phyloP scores from a whole-genome alignment of 2,113 vertebrate species.

The Macaca mulatta region DNA sequence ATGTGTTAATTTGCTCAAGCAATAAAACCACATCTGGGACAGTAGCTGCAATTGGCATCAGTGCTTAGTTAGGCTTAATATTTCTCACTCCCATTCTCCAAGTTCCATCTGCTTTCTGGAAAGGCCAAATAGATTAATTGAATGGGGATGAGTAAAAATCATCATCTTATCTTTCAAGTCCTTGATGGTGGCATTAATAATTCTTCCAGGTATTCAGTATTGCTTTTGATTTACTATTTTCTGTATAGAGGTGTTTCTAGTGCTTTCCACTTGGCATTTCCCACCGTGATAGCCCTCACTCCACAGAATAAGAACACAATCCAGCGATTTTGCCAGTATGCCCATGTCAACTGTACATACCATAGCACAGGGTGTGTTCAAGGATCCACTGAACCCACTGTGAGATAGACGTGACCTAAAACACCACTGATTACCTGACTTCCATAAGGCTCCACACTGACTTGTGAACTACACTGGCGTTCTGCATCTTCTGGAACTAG shows the following conservation, averaged over 20 bases:
- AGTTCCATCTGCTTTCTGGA: not conserved
- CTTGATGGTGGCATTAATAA: not conserved
- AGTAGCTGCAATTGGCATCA: not conserved
- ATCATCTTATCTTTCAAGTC: not conserved
- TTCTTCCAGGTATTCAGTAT: not conserved
- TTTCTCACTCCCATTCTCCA: not conserved
- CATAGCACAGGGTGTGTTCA: not conserved
- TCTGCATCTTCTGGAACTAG: not conserved
- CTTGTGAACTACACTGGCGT: not conserved
- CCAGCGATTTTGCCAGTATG: not conserved
- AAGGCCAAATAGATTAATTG: not conserved
- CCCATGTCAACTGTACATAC: too few species aligned
- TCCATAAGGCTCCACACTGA: not conserved
- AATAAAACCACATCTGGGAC: not conserved
- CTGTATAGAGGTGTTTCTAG: not conserved
- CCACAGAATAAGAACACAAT: not conserved
- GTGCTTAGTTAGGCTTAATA: not conserved
- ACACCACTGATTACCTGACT: not conserved
- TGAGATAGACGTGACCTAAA: not conserved
- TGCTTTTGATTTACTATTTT: not conserved
- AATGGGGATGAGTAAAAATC: not conserved
- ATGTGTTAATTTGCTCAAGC: not conserved
- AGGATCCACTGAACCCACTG: not conserved
- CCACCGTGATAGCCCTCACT: not conserved
- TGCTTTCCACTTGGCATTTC: not conserved